Percentiles rank a stretch among this genome's conserved stretches.
Evolutionary conservation across 2,888 invertebrate species (phyloP).

Genomic region (Neuroscelio doddi): DNA sequence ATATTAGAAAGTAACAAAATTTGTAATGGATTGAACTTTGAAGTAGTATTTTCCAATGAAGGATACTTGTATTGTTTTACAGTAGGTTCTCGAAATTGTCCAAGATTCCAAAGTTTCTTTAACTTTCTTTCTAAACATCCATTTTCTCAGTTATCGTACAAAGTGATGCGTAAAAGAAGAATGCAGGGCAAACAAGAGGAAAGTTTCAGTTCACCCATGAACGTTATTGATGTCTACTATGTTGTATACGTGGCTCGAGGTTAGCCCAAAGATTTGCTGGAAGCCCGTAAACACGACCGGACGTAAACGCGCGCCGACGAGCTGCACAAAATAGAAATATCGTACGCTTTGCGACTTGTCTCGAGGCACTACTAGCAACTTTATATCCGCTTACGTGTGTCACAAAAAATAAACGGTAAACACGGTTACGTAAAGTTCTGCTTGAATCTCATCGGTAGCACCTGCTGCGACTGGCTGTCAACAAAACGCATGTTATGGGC

Average conservation of each 20-base stretch:
- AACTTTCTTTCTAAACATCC: slow-evolving; percentile 14
- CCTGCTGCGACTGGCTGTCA: slow-evolving; percentile 4
- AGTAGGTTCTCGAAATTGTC: slow-evolving; percentile 14
- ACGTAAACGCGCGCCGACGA: slow-evolving; percentile 18
- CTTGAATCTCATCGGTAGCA: slow-evolving; percentile 6
- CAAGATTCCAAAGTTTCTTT: slow-evolving; percentile 24
- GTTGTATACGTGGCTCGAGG: slow-evolving; percentile 5
- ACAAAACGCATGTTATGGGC: not conserved
- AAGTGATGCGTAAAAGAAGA: slow-evolving; percentile 28
- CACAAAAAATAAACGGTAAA: slow-evolving; percentile 41
- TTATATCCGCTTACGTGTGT: slow-evolving; percentile 42
- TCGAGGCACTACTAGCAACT: slow-evolving; percentile 26
- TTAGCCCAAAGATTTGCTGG: slow-evolving; percentile 11
- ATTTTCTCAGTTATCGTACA: slow-evolving; percentile 16
- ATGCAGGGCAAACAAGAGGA: slow-evolving; percentile 27
- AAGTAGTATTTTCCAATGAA: slow-evolving; percentile 36
- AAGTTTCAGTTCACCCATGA: slow-evolving; percentile 21
- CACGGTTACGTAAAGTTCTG: slow-evolving; percentile 26
- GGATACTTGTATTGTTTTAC: slow-evolving; percentile 29
- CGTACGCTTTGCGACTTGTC: slow-evolving; percentile 9
- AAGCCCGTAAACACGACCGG: slow-evolving; percentile 37
- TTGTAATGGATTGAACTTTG: slow-evolving; percentile 18
- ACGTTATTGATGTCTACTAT: slow-evolving; percentile 32
- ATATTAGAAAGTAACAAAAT: too few species aligned
- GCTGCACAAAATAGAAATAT: slow-evolving; percentile 40